Evolutionary conservation across 2,113 vertebrate genomes (phyloP), one percentile per base, ranked within the genome.

Genomic region (Perccottus glenii): DNA sequence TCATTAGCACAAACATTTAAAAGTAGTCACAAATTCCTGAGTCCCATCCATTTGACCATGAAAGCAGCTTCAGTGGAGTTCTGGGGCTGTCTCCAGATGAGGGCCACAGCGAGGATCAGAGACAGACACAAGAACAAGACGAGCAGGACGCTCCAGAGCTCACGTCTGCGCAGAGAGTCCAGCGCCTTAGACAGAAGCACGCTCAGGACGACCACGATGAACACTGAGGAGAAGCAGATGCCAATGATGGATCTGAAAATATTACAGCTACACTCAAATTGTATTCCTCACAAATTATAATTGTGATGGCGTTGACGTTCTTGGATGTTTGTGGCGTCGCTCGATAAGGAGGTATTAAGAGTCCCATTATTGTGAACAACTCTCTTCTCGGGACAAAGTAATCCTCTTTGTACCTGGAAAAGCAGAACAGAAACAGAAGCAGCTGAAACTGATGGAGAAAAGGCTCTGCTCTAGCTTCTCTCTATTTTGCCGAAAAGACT

Each of bases 51-150:
- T 7, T 65, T 73, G 74, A 85, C 83, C 83, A 74, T 82, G 48
- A 85, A 85, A 58, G 66, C 7, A 33, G 76, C 76, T 67, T 64
- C 60, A 11, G 55, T 14, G 5, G 56, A 52, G 70, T 40, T 82
- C 83, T 82, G 80, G 10, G 83, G 83, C 60, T 82, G 83, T 44
- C 73, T 77, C 73, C 83, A 82, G 73, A 82, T 63, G 60, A 85
- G 43, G n/a, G 43, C 5, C 6, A 85, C 48, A 0, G 46, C 44
- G 14, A 80, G 19, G 43, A 57, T n/a, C 51, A 85, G 64, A 3
- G 42, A 16, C 44, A 82, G 11, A 32, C 8, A 0, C 14, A 85
- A 51, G 70, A 65, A 19, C 3, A 11, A 11, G 48, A 63, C 45
- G 0, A 77, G 50, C 69, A 75, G 16, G 3, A 47, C 0, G 6